Base-by-base conservation (phyloP, 2,888 invertebrate genomes). In the Callyntrura sp. region DNA sequence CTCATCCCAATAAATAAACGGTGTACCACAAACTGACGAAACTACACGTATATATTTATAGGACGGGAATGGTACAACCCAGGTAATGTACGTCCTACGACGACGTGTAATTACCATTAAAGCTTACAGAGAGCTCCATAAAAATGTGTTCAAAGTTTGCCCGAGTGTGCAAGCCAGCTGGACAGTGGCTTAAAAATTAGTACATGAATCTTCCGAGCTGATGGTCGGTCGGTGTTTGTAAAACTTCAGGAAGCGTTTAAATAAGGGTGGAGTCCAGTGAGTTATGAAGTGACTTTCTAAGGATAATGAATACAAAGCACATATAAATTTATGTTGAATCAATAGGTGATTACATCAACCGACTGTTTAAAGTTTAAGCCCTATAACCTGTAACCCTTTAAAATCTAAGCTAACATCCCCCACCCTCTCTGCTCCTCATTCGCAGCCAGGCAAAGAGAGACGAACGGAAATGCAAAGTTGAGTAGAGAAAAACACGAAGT, bases 201-300 rank as follows among this genome's bases (percentile, higher is more conserved):
- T 11, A 35, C 35, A 35, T 35, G 35, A 35, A 14, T 35, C 65
- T 28, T 35, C 17, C 1, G 20, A 4, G 9, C 11, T 48, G 9
- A 23, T 25, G 8, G 82, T 65, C 65, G 82, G 82, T n/a, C 82
- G 25, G 82, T 65, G 48, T 82, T 82, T 82, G 82, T 28, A 9
- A 62, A 84, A 68, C 35, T 79, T 79, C 28, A 79, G 79, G 79
- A 89, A 90, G 79, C 85, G 85, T 90, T 90, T 81, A 70, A 73
- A 81, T 17, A 81, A 86, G 85, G 90, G 90, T 90, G 90, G 90
- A 86, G 90, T 25, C 35, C 51, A 90, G 76, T 86, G 90, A 90
- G 83, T 90, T 90, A 90, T 90, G 86, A 57, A 76, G 85, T 86
- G 86, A 90, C 51, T 90, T 76, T 81, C 51, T 43, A 25, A 84